Evolutionary conservation across 2,888 invertebrate species (phyloP), one percentile per base, ranked within the genome.

Genomic region (Timandra comae): DNA sequence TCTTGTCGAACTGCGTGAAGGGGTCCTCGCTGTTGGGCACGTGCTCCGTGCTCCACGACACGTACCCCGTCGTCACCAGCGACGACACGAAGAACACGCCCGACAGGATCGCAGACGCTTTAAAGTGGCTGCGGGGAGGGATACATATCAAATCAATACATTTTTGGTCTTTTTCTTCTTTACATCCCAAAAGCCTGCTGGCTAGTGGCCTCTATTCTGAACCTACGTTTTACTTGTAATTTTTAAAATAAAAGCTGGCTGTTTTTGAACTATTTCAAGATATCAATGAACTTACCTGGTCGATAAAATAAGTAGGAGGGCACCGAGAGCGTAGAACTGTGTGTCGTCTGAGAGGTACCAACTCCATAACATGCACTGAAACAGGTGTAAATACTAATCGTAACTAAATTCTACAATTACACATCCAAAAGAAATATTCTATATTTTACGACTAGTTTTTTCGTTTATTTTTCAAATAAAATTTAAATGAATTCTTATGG

Each of bases 291-390:
- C 25, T 51, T 68, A 86, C 86, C 88, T 91, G 8, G 92, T 91
- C 0, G 93, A 94, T 29, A 95, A 67, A 31, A 95, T 92, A n/a
- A 95, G 84, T 19, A 95, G 89, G 3, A 95, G 88, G 1, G 93
- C 93, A 41, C 94, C 94, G 42, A 95, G 88, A 1, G 93, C 90
- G 64, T 95, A 95, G 75, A 95, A 95, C 62, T 95, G 95, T 0
- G 94, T 94, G 63, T 95, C 95, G 55, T 95, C 94, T 1, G 95
- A 93, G 27, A 95, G 79, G 62, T 95, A 95, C 95, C 95, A 95
- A 82, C 94, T 95, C 95, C 95, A 95, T 20, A 95, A 68, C 95
- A 95, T 95, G 66, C 95, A 95, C 94, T 95, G 81, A 26, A 75
- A 72, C 10, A 21, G 21, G n/a, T n/a, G n/a, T n/a, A n/a, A n/a